phyloP scores from a whole-genome alignment of 2,888 invertebrate species.

The Habrosyne pyritoides region DNA sequence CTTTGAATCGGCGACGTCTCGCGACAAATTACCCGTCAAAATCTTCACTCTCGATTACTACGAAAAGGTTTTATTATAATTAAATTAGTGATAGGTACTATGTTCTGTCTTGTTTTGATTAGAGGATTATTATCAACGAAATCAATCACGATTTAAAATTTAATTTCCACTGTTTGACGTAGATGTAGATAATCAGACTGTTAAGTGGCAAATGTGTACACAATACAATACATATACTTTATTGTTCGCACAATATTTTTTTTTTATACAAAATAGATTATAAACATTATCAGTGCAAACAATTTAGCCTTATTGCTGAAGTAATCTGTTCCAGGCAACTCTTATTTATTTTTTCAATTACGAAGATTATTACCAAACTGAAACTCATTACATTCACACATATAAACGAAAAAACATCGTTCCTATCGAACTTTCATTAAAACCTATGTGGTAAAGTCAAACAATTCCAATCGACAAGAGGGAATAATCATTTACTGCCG shows the following conservation, averaged over 20 bases:
- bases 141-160: background rate
- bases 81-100: background rate
- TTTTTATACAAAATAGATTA: too few species aligned
- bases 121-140: background rate
- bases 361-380: too few species aligned
- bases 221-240: too few species aligned
- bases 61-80: background rate
- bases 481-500: background rate
- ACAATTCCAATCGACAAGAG: background rate
- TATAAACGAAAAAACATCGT: too few species aligned
- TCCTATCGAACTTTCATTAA: background rate
- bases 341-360: too few species aligned
- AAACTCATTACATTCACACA: too few species aligned
- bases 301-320: too few species aligned
- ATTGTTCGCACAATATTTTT: too few species aligned
- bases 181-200: too few species aligned
- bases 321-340: too few species aligned
- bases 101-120: background rate
- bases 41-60: background rate
- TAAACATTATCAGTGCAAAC: too few species aligned
- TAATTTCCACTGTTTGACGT: background rate
- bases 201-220: too few species aligned
- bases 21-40: slow-evolving; percentile 28
- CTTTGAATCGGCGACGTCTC: slow-evolving; percentile 28
- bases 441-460: background rate